A percentile compares a stretch with the other conserved stretches of the same genome.
Conservation (phyloP, 2,888 invertebrate species). For the Melinopterus prodromus region DNA sequence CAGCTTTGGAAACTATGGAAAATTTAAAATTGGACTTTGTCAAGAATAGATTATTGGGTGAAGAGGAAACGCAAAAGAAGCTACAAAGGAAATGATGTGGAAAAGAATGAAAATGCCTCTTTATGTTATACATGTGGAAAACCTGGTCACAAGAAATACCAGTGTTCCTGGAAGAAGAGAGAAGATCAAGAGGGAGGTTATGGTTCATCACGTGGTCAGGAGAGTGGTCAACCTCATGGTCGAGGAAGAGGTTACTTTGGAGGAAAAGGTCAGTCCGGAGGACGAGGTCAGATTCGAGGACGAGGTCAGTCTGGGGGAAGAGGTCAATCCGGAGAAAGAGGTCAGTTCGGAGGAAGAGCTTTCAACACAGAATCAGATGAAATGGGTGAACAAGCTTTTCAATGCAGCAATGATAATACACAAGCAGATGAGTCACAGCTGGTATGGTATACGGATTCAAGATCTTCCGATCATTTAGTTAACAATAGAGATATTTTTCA, state of each 20-base stretch:
- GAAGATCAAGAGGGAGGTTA: background rate
- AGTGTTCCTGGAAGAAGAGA: conserved; percentile 25
- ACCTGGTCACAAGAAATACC: conserved; percentile 34
- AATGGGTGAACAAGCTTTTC: background rate
- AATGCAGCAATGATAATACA: background rate
- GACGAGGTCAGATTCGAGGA: background rate
- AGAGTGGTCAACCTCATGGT: background rate
- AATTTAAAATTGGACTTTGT: conserved; percentile 34
- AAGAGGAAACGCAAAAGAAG: conserved; percentile 35
- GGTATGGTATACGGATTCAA: background rate
- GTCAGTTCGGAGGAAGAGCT: background rate
- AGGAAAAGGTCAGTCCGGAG: background rate
- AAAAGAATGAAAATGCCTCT: background rate
- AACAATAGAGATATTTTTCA: background rate
- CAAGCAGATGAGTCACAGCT: background rate
- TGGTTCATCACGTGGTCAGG: conserved; percentile 8
- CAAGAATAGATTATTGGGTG: conserved; percentile 31
- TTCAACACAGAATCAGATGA: background rate
- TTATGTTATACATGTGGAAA: conserved; percentile 32
- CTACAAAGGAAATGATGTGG: conserved; percentile 7
- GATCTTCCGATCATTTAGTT: background rate
- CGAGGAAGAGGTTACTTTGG: background rate
- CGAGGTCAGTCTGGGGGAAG: background rate
- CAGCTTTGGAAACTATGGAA: conserved; percentile 33
- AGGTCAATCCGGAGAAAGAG: background rate